phyloP scores from a whole-genome alignment of 2,113 vertebrate species.

The Archocentrus centrarchus region DNA sequence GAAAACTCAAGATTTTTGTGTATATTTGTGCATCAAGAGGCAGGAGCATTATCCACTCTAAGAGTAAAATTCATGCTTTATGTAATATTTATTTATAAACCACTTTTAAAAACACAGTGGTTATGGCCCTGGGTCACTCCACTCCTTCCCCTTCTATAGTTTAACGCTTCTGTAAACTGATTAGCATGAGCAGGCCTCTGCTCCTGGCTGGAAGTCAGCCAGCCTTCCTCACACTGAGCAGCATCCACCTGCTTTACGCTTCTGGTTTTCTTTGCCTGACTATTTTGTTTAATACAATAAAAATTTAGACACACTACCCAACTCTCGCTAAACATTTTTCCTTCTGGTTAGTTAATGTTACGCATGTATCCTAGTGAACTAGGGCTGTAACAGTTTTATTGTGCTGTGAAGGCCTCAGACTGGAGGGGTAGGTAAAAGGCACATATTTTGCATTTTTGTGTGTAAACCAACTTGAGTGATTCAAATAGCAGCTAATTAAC shows the following conservation, averaged over 20 bases:
- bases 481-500: slow-evolving; percentile 8
- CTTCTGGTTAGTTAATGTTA: not conserved
- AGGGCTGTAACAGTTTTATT: not conserved
- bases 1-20: no score
- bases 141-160: no score
- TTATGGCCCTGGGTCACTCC: not conserved
- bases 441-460: not conserved
- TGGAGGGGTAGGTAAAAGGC: not conserved
- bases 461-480: not conserved
- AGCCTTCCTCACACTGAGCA: not conserved
- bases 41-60: not conserved
- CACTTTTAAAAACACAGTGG: not conserved
- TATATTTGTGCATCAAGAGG: not conserved
- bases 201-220: no score
- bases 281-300: not conserved
- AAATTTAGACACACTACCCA: not conserved
- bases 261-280: not conserved
- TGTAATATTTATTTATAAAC: not conserved
- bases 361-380: not conserved
- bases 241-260: not conserved
- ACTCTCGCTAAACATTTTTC: not conserved
- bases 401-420: not conserved
- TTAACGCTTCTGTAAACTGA: no score
- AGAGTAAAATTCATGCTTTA: not conserved
- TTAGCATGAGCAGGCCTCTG: no score